phyloP scores from a whole-genome alignment of 2,113 vertebrate species.

The Pteruthius melanotis region DNA sequence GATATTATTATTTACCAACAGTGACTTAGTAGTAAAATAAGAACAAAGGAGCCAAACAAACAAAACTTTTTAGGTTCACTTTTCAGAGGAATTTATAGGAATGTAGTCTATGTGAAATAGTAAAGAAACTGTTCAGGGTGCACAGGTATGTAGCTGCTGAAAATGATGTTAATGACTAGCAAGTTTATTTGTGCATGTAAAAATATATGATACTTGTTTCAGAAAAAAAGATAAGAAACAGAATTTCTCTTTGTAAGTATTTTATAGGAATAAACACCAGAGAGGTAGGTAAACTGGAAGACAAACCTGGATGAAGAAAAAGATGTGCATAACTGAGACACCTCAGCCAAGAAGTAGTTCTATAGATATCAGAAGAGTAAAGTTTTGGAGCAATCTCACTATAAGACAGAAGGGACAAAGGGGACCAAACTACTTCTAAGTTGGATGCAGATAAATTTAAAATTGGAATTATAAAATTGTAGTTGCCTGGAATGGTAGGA shows the following conservation, averaged over 20 bases:
- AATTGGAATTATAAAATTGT: neutral
- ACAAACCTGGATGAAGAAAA: neutral
- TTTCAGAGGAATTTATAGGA: neutral
- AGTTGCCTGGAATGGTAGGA: neutral
- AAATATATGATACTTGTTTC: neutral
- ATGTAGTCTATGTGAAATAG: neutral
- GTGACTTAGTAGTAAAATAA: neutral
- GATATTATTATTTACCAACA: neutral
- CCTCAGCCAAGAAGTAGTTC: neutral
- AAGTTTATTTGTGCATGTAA: neutral
- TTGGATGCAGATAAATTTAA: neutral
- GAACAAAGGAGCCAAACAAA: neutral
- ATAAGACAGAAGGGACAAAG: neutral
- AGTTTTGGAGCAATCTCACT: neutral
- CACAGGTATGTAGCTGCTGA: neutral
- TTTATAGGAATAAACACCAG: neutral
- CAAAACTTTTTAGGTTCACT: neutral
- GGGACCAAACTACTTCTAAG: neutral
- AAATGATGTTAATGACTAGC: neutral
- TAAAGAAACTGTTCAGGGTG: neutral
- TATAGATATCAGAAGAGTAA: neutral
- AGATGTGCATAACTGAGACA: neutral
- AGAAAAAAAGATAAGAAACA: neutral
- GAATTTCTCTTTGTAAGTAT: neutral
- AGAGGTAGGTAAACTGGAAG: neutral